A percentile compares a stretch with the other conserved stretches of the same genome.
Conservation (phyloP, 1,140 invertebrate genomes). For the Cataglyphis hispanica region DNA sequence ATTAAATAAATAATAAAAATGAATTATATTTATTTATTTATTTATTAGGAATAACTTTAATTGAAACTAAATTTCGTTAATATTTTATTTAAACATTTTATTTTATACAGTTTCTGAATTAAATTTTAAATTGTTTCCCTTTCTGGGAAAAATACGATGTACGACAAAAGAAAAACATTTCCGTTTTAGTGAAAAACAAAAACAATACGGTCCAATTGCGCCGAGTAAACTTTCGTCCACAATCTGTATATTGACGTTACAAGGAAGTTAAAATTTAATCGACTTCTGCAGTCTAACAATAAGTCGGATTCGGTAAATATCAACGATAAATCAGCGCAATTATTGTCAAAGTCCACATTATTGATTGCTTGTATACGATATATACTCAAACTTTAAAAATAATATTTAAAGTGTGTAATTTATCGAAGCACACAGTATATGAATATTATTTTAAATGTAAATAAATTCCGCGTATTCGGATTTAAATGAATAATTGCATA, state of each 20-base stretch:
- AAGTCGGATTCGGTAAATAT: conserved; percentile 62
- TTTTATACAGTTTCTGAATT: conserved; percentile 2
- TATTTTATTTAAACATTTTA: background rate
- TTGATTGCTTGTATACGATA: conserved; percentile 53
- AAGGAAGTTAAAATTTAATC: conserved; percentile 61
- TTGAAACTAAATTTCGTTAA: background rate
- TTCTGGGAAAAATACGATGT: background rate
- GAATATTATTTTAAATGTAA: background rate
- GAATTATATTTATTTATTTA: background rate
- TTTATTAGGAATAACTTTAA: background rate
- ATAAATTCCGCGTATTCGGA: background rate
- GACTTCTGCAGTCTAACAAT: conserved; percentile 50
- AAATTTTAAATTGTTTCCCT: background rate
- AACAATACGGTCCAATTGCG: background rate
- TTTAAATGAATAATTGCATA: background rate
- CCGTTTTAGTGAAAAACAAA: background rate
- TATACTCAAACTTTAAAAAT: conserved; percentile 14
- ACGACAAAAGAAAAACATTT: background rate
- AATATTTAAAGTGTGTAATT: conserved; percentile 9
- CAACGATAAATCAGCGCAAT: conserved; percentile 65
- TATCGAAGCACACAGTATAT: background rate
- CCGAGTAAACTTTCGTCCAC: background rate
- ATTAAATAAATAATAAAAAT: background rate
- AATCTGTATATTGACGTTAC: conserved; percentile 10
- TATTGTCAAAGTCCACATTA: conserved; percentile 61